Conservation (phyloP, 2,113 vertebrate species). For the Noturus placidus region DNA sequence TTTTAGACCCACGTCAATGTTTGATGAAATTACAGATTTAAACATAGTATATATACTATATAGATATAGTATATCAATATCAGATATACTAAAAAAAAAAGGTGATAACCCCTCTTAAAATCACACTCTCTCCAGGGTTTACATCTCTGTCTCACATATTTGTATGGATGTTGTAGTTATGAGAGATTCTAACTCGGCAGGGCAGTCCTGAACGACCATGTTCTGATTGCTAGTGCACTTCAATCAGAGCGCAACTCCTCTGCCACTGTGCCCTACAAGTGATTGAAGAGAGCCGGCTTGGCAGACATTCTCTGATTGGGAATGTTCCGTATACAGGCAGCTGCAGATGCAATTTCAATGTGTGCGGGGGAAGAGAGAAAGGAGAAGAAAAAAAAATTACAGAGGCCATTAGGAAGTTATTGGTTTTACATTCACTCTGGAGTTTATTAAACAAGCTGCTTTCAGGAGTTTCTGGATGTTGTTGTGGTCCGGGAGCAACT, state of each 20-base stretch:
- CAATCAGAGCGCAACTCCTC: slow-evolving; percentile 49
- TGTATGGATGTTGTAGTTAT: background rate
- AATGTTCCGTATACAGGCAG: slow-evolving; percentile 48
- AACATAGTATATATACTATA: no score
- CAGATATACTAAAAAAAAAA: background rate
- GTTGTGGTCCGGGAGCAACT: background rate
- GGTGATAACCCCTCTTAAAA: background rate
- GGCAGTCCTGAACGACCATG: slow-evolving; percentile 26
- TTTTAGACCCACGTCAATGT: background rate
- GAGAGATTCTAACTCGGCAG: slow-evolving; percentile 1
- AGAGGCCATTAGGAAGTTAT: slow-evolving; percentile 35
- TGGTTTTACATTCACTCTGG: slow-evolving; percentile 35
- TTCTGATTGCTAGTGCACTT: slow-evolving; percentile 56
- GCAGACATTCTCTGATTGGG: slow-evolving; percentile 59
- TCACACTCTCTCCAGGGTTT: background rate
- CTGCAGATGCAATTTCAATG: slow-evolving; percentile 35
- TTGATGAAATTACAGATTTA: background rate
- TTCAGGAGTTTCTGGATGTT: background rate
- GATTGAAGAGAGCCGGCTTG: slow-evolving; percentile 47
- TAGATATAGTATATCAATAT: no score
- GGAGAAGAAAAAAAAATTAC: background rate
- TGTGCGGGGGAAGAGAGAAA: background rate
- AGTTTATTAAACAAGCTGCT: slow-evolving; percentile 47
- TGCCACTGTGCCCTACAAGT: slow-evolving; percentile 34
- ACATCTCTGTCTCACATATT: background rate